These are phyloP conservation scores for Lepidonotus clava DNA, from an alignment of 2,888 invertebrate species.

Conservation along the genomic window DNA sequence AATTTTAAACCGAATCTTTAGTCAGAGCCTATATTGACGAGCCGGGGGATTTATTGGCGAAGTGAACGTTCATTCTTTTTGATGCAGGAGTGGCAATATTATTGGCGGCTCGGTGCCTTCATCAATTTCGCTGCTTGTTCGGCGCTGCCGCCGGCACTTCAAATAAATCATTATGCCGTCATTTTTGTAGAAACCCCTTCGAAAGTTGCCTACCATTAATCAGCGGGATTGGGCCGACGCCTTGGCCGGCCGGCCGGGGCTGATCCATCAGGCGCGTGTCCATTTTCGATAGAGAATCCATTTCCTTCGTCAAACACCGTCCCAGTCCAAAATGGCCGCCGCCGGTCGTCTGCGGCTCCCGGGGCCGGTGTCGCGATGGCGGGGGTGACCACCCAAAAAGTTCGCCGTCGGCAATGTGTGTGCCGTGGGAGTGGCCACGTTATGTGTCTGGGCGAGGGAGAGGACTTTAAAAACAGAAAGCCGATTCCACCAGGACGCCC, in stretches of 20 bases:
- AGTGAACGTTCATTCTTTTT: background rate
- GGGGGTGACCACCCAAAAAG: conserved; percentile 13
- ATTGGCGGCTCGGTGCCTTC: background rate
- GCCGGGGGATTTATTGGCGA: background rate
- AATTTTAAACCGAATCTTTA: too few species aligned
- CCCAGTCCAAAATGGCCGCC: conserved; percentile 29
- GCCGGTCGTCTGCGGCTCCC: background rate
- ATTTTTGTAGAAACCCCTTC: conserved; percentile 40
- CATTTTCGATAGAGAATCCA: conserved; percentile 43
- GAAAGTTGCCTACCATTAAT: conserved; percentile 38
- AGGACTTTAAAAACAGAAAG: background rate
- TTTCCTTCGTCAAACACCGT: conserved; percentile 43
- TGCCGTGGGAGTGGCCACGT: background rate
- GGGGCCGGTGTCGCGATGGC: background rate
- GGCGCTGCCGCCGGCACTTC: conserved; percentile 23
- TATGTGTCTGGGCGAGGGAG: background rate
- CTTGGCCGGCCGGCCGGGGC: background rate
- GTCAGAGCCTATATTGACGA: background rate
- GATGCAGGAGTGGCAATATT: background rate
- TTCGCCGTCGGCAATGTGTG: background rate
- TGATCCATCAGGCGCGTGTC: conserved; percentile 34
- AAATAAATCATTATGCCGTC: conserved; percentile 46
- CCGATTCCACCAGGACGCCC: background rate
- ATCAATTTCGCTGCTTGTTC: conserved; percentile 27
- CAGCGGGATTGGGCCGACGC: background rate